phyloP scores from a whole-genome alignment of 2,888 invertebrate genomes.

The Cataglyphis rosenhaueri region DNA sequence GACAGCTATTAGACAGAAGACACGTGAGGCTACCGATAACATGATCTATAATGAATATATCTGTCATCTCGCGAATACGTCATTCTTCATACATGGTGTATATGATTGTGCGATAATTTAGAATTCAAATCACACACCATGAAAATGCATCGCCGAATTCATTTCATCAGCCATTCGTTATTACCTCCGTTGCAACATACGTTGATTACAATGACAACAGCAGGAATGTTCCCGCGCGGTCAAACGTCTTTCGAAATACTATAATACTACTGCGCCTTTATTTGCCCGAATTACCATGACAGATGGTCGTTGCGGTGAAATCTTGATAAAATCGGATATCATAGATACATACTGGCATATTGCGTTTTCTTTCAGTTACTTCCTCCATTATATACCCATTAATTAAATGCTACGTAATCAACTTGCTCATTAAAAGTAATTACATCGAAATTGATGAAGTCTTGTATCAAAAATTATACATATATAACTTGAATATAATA shows the following conservation, averaged over 20 bases:
- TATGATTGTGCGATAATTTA: slow-evolving; percentile 19
- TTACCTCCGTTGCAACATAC: not conserved
- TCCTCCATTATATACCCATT: not conserved
- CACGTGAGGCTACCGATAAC: slow-evolving; percentile 42
- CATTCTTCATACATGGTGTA: not conserved
- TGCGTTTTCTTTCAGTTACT: not conserved
- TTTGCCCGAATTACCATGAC: slow-evolving; percentile 18
- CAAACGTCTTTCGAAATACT: slow-evolving; percentile 58
- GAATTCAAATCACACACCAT: slow-evolving; percentile 32
- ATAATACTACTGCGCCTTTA: slow-evolving; percentile 18
- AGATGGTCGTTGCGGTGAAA: slow-evolving; percentile 53
- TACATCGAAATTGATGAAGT: not conserved
- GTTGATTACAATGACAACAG: slow-evolving; percentile 12
- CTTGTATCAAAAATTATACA: not conserved
- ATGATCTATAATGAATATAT: slow-evolving; percentile 1
- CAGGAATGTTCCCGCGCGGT: slow-evolving; percentile 32
- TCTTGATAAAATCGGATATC: slow-evolving; percentile 44
- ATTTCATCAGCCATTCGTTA: not conserved
- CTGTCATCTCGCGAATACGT: slow-evolving; percentile 10
- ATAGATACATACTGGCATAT: slow-evolving; percentile 36
- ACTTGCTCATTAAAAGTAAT: not conserved
- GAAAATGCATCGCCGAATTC: not conserved
- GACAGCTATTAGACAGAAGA: not conserved
- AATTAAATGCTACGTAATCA: not conserved
- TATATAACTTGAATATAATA: not conserved